A percentile compares a stretch with the other conserved stretches of the same genome.
Conservation (phyloP, 2,888 invertebrate species). For the Megalurothrips usitatus region DNA sequence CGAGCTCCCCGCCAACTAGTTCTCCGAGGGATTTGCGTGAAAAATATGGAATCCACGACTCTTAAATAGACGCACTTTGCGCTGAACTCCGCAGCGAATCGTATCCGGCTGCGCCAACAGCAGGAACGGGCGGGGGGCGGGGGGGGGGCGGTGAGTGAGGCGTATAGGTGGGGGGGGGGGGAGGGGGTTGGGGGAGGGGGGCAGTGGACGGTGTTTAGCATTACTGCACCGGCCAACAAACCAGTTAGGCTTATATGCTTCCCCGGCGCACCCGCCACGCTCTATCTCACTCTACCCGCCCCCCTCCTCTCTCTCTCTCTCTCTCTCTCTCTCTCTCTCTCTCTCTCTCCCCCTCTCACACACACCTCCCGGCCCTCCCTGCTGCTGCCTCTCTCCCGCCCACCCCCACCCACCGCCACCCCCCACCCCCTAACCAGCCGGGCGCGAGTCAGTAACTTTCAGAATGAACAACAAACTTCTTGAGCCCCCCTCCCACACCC, state of each 20-base stretch:
- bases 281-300: neutral
- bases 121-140: neutral
- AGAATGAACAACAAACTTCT: conserved; percentile 26
- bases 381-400: neutral
- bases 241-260: neutral
- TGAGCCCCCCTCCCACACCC: neutral
- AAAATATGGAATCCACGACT: too few relatives aligned
- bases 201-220: neutral
- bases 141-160: neutral
- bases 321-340: neutral
- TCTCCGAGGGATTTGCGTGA: too few relatives aligned
- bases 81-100: too few relatives aligned
- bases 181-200: neutral
- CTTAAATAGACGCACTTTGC: too few relatives aligned
- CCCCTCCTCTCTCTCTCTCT: neutral
- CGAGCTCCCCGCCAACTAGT: too few relatives aligned
- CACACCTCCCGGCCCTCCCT: neutral
- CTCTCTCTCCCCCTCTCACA: neutral
- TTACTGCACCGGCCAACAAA: neutral
- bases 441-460: conserved; percentile 12
- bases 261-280: neutral
- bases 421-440: neutral
- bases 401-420: neutral
- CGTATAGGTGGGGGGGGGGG: neutral
- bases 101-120: neutral